phyloP scores from a whole-genome alignment of 1,140 invertebrate genomes.

The Drosophila sechellia region DNA sequence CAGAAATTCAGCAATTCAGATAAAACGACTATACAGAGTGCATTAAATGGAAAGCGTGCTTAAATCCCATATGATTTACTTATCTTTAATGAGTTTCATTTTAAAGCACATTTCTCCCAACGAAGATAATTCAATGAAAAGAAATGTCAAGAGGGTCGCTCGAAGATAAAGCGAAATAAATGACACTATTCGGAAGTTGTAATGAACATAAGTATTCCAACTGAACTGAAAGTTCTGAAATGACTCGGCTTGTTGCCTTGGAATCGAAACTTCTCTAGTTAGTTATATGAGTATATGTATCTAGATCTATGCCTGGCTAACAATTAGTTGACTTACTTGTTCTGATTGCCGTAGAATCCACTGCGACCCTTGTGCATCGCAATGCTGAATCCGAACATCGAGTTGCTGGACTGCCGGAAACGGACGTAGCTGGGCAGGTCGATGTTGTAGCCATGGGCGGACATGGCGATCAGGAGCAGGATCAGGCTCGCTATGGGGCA shows the following conservation, averaged over 20 bases:
- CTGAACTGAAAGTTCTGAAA: no score
- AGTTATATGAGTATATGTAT: not conserved
- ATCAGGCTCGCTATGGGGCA: slow-evolving; percentile 13
- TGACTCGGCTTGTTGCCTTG: no score
- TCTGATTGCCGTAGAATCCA: slow-evolving; percentile 54
- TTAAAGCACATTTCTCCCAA: not conserved
- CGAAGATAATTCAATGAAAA: not conserved
- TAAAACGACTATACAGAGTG: not conserved
- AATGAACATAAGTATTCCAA: not conserved
- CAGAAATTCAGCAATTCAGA: not conserved
- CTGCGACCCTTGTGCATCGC: slow-evolving; percentile 69
- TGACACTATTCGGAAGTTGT: not conserved
- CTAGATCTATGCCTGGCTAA: not conserved
- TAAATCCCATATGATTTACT: not conserved
- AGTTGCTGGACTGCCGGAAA: slow-evolving; percentile 65
- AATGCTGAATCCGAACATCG: slow-evolving; percentile 84
- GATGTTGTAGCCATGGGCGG: slow-evolving; percentile 67
- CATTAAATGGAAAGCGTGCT: not conserved
- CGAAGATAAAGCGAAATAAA: not conserved
- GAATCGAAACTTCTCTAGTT: no score
- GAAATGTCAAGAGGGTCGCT: slow-evolving; percentile 6
- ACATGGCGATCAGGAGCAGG: slow-evolving; percentile 9
- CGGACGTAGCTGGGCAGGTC: slow-evolving; percentile 80
- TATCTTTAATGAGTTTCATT: not conserved
- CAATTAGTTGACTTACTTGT: slow-evolving; percentile 60